A percentile compares a stretch with the other conserved stretches of the same genome.
phyloP scores from a whole-genome alignment of 2,888 invertebrate genomes.

The Eucriotettix oculatus region DNA sequence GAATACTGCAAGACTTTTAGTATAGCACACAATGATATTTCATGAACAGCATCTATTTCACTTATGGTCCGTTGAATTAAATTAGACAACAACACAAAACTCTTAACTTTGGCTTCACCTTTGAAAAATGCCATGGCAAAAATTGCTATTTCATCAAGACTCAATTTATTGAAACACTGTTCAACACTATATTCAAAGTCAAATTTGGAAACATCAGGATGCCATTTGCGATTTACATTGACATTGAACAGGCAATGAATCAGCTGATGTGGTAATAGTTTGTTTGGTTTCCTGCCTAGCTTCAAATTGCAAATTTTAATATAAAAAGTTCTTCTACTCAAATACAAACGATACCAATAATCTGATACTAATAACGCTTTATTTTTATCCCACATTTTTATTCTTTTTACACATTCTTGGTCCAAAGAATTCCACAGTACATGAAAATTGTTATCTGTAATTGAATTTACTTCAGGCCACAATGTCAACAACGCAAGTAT shows the following conservation, averaged over 20 bases:
- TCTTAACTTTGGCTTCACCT: slow-evolving; percentile 45
- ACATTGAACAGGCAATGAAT: slow-evolving; percentile 51
- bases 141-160: slow-evolving; percentile 48
- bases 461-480: slow-evolving; percentile 34
- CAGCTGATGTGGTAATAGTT: slow-evolving; percentile 40
- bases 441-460: slow-evolving; percentile 38
- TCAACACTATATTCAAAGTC: slow-evolving; percentile 43
- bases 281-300: slow-evolving; percentile 36
- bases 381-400: slow-evolving; percentile 33
- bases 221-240: slow-evolving; percentile 35
- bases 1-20: slow-evolving; percentile 49
- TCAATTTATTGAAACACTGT: slow-evolving; percentile 34
- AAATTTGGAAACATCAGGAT: slow-evolving; percentile 38
- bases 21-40: slow-evolving; percentile 46
- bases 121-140: slow-evolving; percentile 65
- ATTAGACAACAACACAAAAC: slow-evolving; percentile 28
- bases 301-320: slow-evolving; percentile 34
- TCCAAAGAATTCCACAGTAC: slow-evolving; percentile 53
- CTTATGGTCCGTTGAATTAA: slow-evolving; percentile 35
- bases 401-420: slow-evolving; percentile 36
- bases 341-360: slow-evolving; percentile 43
- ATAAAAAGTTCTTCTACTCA: slow-evolving; percentile 38
- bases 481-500: slow-evolving; percentile 33
- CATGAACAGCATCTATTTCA: slow-evolving; percentile 36
- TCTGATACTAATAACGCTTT: slow-evolving; percentile 41